Percentiles rank a stretch among this genome's conserved stretches.
These are phyloP conservation scores for Siniperca knerii DNA, from an alignment of 2,113 vertebrate species.

Conservation along the genomic window DNA sequence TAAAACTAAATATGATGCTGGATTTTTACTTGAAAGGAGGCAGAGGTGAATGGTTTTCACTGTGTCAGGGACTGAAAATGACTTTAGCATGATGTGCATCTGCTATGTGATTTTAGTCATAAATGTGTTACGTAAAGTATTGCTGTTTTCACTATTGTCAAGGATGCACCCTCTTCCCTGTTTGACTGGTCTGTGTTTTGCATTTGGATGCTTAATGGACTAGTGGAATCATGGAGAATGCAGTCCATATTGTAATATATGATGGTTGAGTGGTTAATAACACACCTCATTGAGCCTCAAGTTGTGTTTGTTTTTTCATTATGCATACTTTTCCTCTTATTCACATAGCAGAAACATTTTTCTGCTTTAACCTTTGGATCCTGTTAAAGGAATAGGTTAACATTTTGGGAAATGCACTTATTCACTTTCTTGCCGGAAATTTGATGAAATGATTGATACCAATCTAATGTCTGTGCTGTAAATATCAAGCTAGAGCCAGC, in stretches of 20 bases:
- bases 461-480: not conserved
- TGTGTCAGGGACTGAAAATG: slow-evolving; percentile 51
- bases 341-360: slow-evolving; percentile 3
- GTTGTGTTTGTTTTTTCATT: slow-evolving; percentile 24
- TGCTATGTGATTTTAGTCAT: slow-evolving; percentile 57
- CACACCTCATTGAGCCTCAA: slow-evolving; percentile 37
- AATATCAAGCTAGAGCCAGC: not conserved
- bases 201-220: slow-evolving; percentile 51
- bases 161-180: slow-evolving; percentile 23
- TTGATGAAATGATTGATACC: not conserved
- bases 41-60: slow-evolving; percentile 55
- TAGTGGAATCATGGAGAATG: slow-evolving; percentile 43
- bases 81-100: slow-evolving; percentile 51
- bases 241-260: slow-evolving; percentile 45
- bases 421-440: not conserved
- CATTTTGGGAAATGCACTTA: not conserved
- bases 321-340: slow-evolving; percentile 29
- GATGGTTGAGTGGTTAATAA: slow-evolving; percentile 43
- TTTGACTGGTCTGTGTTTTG: slow-evolving; percentile 60
- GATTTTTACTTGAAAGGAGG: slow-evolving; percentile 37
- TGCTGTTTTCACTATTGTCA: slow-evolving; percentile 52
- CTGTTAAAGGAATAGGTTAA: not conserved
- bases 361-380: not conserved
- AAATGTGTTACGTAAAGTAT: slow-evolving; percentile 51
- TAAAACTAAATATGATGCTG: slow-evolving; percentile 47